Conservation (phyloP, 92 coral and sea anemone genomes). For the Palythoa heliodiscus region DNA sequence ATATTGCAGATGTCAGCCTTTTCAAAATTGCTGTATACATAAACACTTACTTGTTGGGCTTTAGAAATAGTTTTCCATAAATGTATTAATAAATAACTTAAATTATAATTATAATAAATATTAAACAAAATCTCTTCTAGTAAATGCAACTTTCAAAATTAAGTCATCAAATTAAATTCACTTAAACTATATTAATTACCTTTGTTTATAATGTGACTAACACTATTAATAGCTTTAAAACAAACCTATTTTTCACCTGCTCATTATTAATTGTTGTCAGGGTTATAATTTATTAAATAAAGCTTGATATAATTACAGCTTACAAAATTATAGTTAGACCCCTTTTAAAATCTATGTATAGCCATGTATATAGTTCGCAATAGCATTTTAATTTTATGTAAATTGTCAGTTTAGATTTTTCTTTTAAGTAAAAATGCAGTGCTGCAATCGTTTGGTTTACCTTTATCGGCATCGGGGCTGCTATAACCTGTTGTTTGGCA, state of each 20-base stretch:
- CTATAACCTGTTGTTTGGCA: constrained; percentile 3
- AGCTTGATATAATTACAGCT: no score
- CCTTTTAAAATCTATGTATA: no score
- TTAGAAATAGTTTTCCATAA: no score
- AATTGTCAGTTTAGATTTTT: background rate
- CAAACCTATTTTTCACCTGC: no score
- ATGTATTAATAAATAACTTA: no score
- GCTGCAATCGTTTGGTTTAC: background rate
- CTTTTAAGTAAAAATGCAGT: constrained; percentile 1
- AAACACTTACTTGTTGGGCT: background rate
- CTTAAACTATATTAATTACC: background rate
- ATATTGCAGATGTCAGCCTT: background rate
- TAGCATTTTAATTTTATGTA: background rate
- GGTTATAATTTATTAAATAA: no score
- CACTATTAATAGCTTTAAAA: background rate
- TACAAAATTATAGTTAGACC: no score
- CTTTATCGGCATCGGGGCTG: background rate
- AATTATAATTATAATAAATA: no score
- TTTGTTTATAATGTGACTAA: background rate
- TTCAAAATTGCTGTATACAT: background rate
- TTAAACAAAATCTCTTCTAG: background rate
- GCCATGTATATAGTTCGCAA: no score
- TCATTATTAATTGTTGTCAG: no score
- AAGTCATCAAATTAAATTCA: background rate
- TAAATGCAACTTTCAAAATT: background rate